These are phyloP conservation scores for Psephotus haematonotus DNA, from an alignment of 2,113 vertebrate genomes.

Conservation along the genomic window DNA sequence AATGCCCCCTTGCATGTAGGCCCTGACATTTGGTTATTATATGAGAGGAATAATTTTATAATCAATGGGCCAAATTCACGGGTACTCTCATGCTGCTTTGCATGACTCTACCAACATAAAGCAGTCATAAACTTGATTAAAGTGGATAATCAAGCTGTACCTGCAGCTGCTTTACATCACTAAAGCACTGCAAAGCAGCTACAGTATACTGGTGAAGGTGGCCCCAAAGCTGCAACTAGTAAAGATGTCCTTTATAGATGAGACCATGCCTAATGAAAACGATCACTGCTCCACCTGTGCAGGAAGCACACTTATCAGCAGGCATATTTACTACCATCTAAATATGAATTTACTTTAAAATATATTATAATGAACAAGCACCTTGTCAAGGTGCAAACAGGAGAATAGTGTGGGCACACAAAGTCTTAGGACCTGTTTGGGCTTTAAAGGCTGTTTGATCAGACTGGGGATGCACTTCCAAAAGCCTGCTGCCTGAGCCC, in stretches of 20 bases:
- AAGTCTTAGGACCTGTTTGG: neutral
- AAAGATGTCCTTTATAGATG: neutral
- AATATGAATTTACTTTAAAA: neutral
- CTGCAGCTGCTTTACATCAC: conserved; percentile 6
- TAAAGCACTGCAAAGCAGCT: neutral
- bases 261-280: neutral
- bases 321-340: neutral
- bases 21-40: neutral
- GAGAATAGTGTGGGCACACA: neutral
- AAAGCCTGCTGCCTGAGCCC: neutral
- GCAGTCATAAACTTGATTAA: neutral
- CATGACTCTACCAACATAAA: neutral
- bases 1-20: neutral
- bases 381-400: neutral
- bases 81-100: neutral
- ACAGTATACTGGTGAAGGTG: neutral
- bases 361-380: neutral
- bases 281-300: neutral
- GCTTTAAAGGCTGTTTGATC: neutral
- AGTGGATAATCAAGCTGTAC: neutral
- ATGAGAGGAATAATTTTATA: neutral
- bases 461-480: neutral
- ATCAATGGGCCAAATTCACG: neutral
- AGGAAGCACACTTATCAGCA: neutral
- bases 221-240: neutral